Percentiles rank a stretch among this genome's conserved stretches.
Conservation (phyloP, 2,888 invertebrate species). For the Melieria crassipennis region DNA sequence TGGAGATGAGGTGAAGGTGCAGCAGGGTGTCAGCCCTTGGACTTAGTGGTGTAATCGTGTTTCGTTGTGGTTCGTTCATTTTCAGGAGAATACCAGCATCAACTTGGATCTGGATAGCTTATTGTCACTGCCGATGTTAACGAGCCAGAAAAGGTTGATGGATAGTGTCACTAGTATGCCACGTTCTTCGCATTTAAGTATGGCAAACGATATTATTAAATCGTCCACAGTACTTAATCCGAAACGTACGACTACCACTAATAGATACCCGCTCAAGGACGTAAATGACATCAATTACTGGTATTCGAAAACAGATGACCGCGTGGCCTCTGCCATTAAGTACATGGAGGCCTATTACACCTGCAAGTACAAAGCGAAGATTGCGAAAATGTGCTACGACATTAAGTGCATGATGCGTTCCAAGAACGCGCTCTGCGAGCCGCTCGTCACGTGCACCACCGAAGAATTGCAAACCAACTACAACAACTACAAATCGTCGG, state of each 20-base stretch:
- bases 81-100: not conserved
- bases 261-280: constrained; percentile 10
- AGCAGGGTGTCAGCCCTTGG: too few relatives aligned
- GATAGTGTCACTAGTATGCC: too few relatives aligned
- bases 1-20: not conserved
- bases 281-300: constrained; percentile 46
- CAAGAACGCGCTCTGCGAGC: not conserved
- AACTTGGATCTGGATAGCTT: constrained; percentile 18
- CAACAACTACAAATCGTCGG: constrained; percentile 33
- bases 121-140: constrained; percentile 7
- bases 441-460: not conserved
- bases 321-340: constrained; percentile 40
- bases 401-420: constrained; percentile 35
- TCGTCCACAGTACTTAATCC: constrained; percentile 15
- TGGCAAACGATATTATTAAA: constrained; percentile 1
- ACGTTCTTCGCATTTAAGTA: not conserved
- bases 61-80: not conserved
- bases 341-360: constrained; percentile 47
- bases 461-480: constrained; percentile 3
- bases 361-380: constrained; percentile 42
- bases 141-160: not conserved
- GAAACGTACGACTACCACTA: constrained; percentile 10
- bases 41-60: too few relatives aligned
- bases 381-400: constrained; percentile 42
- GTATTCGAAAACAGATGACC: constrained; percentile 50